A percentile compares a stretch with the other conserved stretches of the same genome.
These are phyloP conservation scores for Eubasilissa regina DNA, from an alignment of 1,140 invertebrate species.

Conservation along the genomic window DNA sequence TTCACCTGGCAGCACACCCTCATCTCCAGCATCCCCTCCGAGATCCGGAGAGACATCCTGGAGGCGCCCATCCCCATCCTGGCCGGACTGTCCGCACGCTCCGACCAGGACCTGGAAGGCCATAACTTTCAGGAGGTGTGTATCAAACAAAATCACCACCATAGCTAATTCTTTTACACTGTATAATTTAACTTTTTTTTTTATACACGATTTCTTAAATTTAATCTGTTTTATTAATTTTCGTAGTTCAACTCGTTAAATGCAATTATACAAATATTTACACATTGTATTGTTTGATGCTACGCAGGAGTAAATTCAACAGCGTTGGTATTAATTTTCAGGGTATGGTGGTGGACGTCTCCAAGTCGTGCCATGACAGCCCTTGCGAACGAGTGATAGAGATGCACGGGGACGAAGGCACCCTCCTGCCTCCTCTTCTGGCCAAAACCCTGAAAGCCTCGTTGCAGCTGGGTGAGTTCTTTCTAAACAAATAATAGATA, in stretches of 20 bases:
- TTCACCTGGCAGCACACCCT: constrained; percentile 88
- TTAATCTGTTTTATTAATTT: no score
- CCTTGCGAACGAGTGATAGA: constrained; percentile 63
- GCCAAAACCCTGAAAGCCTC: constrained; percentile 77
- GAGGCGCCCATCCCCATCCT: constrained; percentile 84
- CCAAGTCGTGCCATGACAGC: constrained; percentile 59
- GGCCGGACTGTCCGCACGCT: constrained; percentile 74
- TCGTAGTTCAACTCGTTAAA: no score
- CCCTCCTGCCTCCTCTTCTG: constrained; percentile 77
- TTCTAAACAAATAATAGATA: no score
- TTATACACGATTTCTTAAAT: no score
- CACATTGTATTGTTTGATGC: no score
- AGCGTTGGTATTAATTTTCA: constrained; percentile 62
- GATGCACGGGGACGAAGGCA: constrained; percentile 78
- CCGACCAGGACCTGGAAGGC: background rate
- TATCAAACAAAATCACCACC: background rate
- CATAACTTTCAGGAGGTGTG: constrained; percentile 30
- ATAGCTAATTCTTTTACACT: background rate
- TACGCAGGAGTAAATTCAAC: no score
- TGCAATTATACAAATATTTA: no score
- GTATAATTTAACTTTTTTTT: no score
- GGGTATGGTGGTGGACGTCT: constrained; percentile 69
- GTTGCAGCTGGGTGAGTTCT: constrained; percentile 71
- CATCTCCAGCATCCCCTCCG: constrained; percentile 81
- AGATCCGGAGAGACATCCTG: constrained; percentile 79